phyloP scores from a whole-genome alignment of 2,888 invertebrate genomes.

The Chrysotoxum bicinctum region DNA sequence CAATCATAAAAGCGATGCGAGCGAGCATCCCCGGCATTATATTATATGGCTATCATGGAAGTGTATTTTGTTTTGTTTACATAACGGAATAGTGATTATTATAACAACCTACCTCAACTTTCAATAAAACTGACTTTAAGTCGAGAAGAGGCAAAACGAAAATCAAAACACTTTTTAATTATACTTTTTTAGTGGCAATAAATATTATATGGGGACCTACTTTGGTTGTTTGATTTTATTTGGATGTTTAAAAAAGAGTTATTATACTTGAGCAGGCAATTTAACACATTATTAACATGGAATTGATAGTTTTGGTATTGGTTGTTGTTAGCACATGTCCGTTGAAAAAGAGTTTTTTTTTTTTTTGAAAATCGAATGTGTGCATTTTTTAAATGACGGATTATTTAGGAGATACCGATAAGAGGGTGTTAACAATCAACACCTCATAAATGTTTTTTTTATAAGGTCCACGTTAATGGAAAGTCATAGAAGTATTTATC shows the following conservation, averaged over 20 bases:
- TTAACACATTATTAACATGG: constrained; percentile 18
- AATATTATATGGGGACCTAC: constrained; percentile 71
- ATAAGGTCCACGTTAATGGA: no score
- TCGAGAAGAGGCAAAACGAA: neutral
- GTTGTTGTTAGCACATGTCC: no score
- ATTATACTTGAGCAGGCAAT: constrained; percentile 40
- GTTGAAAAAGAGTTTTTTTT: no score
- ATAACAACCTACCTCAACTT: constrained; percentile 63
- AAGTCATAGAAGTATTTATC: no score
- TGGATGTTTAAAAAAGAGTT: constrained; percentile 46
- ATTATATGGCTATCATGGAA: constrained; percentile 3
- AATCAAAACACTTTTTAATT: constrained; percentile 62
- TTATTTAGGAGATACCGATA: no score
- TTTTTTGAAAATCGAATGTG: no score
- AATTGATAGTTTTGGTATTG: constrained; percentile 11
- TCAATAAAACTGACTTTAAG: constrained; percentile 27
- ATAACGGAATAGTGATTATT: constrained; percentile 45
- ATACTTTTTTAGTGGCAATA: constrained; percentile 70
- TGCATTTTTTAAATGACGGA: no score
- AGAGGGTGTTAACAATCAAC: no score
- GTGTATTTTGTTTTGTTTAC: constrained; percentile 62
- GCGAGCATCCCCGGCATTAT: constrained; percentile 28
- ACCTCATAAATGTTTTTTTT: no score
- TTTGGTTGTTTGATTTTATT: constrained; percentile 66
- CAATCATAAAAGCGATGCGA: constrained; percentile 35